Evolutionary conservation across 2,113 vertebrate genomes (phyloP).

Genomic region (Nerophis ophidion): DNA sequence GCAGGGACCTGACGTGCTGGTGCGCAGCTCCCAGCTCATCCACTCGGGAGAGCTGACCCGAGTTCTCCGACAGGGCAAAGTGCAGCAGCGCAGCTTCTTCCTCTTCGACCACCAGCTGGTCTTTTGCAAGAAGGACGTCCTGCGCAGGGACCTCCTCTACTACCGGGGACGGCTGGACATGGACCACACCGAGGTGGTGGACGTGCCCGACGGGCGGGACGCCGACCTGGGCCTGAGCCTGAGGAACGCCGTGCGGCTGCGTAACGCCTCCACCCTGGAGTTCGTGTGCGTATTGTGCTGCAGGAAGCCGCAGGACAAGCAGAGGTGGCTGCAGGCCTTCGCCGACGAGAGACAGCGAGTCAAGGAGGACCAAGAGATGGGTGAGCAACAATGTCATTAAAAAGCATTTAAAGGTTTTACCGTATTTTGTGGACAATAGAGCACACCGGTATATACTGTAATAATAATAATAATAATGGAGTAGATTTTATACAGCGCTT

Average conservation of each 20-base stretch:
- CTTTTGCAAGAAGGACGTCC: constrained; percentile 92
- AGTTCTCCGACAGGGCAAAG: constrained; percentile 82
- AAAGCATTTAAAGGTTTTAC: background rate
- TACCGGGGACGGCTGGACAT: constrained; percentile 86
- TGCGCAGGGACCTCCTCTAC: constrained; percentile 91
- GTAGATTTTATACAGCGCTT: too few relatives aligned
- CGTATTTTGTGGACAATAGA: too few relatives aligned
- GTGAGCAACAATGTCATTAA: constrained; percentile 64
- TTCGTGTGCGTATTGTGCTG: constrained; percentile 80
- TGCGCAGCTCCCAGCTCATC: constrained; percentile 90
- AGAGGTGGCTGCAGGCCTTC: constrained; percentile 85
- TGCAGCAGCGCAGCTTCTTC: constrained; percentile 93
- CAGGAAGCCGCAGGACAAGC: constrained; percentile 88
- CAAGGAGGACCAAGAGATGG: constrained; percentile 90
- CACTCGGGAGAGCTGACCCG: constrained; percentile 90
- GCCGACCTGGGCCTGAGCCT: constrained; percentile 77
- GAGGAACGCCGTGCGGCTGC: constrained; percentile 84
- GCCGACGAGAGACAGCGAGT: constrained; percentile 82
- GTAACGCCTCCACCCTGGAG: constrained; percentile 76
- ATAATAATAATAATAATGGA: too few relatives aligned
- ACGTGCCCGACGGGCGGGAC: constrained; percentile 83
- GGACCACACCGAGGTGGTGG: constrained; percentile 78
- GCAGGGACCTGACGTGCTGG: constrained; percentile 86
- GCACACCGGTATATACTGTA: too few relatives aligned
- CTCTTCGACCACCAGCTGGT: constrained; percentile 97